Evolutionary conservation across 2,888 invertebrate species (phyloP).

Genomic region (Nebria salina): DNA sequence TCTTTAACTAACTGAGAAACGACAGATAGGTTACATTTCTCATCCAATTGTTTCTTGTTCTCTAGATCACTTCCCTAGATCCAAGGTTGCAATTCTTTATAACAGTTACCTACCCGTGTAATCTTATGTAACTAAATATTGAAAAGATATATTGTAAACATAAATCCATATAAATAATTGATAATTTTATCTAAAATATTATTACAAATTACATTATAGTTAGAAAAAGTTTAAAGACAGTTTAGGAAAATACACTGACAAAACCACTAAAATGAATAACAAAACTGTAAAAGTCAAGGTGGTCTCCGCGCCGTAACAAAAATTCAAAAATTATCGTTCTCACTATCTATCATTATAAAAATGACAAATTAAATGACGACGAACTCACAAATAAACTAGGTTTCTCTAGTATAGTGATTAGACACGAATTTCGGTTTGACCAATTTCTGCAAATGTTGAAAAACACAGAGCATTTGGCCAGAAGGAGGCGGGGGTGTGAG

Average conservation of each 20-base stretch:
- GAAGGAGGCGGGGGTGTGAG: background rate
- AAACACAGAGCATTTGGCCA: constrained; percentile 4
- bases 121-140: too few relatives aligned
- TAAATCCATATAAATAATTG: too few relatives aligned
- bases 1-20: background rate
- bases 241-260: too few relatives aligned
- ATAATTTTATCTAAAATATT: too few relatives aligned
- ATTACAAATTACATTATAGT: too few relatives aligned
- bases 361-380: constrained; percentile 1
- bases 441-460: constrained; percentile 14
- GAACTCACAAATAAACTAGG: background rate
- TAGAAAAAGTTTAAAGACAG: too few relatives aligned
- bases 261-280: background rate
- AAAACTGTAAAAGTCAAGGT: background rate
- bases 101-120: too few relatives aligned
- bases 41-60: too few relatives aligned
- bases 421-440: constrained; percentile 18
- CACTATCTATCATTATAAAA: background rate
- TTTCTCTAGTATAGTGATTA: background rate
- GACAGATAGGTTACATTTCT: too few relatives aligned
- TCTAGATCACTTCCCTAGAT: too few relatives aligned
- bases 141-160: too few relatives aligned
- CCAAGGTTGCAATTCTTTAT: too few relatives aligned
- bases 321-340: background rate
- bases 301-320: background rate